These are phyloP conservation scores for Drosophila pseudoobscura DNA, from an alignment of 1,140 invertebrate genomes.

Conservation along the genomic window DNA sequence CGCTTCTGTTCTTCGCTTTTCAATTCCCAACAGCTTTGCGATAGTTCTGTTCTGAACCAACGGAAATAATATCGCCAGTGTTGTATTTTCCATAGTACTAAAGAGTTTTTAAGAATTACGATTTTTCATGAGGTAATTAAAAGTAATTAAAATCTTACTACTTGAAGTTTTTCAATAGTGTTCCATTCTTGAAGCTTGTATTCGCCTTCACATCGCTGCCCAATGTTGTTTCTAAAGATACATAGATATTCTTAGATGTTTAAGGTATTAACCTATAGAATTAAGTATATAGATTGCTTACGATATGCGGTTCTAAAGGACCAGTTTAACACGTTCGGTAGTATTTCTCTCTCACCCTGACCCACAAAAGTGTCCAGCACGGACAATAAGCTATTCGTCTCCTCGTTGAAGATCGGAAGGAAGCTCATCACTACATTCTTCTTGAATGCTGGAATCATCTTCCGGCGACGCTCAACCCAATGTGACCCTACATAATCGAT, in stretches of 20 bases:
- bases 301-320: conserved; percentile 47
- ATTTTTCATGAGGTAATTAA: conserved; percentile 32
- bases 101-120: too few species aligned
- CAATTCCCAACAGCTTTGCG: neutral
- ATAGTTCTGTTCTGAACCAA: neutral
- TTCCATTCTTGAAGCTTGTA: conserved; percentile 8
- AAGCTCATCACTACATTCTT: conserved; percentile 61
- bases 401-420: conserved; percentile 58
- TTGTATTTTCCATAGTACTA: neutral
- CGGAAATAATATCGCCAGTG: neutral
- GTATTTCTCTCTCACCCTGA: conserved; percentile 28
- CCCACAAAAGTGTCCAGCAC: conserved; percentile 29
- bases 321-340: conserved; percentile 30
- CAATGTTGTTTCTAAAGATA: conserved; percentile 54
- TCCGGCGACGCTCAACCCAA: conserved; percentile 56
- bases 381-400: conserved; percentile 29
- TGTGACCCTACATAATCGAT: conserved; percentile 43
- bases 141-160: neutral
- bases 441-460: conserved; percentile 56
- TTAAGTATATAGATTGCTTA: conserved; percentile 14
- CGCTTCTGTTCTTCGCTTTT: neutral
- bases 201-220: conserved; percentile 34
- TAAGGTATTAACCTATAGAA: neutral
- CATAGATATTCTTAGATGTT: neutral
- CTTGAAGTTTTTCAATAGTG: neutral